Base-by-base conservation (phyloP, 2,113 vertebrate genomes). In the Gorsachius goisagi region DNA sequence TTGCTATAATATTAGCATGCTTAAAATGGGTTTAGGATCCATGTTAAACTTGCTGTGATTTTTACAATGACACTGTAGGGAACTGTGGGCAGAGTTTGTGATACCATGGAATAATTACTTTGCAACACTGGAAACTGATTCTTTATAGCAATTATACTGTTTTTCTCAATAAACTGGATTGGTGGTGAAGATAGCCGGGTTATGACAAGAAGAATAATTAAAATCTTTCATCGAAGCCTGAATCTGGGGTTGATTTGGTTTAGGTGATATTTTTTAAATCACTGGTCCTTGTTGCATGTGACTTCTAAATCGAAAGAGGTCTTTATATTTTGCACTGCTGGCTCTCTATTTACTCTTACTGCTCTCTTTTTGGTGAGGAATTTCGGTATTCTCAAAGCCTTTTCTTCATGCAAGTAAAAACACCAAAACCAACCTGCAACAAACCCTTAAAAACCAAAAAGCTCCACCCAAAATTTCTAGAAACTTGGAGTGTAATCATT, bases 261-360 rank as follows among this genome's bases (percentile, higher is more conserved):
- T 14, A 21, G 22, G 56, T 20, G 30, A 9, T 32, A 12, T 4
- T 11, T 47, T 67, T 55, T 64, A 28, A 79, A 33, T 67, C 19
- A 3, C 39, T 56, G 21, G 20, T 55, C 26, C 32, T 22, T 15
- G 32, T 56, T 45, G 11, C 4, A 5, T 4, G 11, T 37, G 32
- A 27, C 27, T 47, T 59, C 5, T 24, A 7, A 59, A 86, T 47
- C 1, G 0, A 60, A 44, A 60, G 45, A 7, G 15, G 17, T n/a
- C 37, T 77, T 52, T 15, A 12, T 35, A 3, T 64, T 45, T 59
- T 28, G 37, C 44, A 10, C n/a, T 28, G 13, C 19, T 47, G 21
- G 24, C 15, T 23, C 71, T 49, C 15, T 32, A 0, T 75, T 66
- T 56, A 11, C 30, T 75, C 30, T 22, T 30, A 52, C 0, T 2